Evolutionary conservation across 1,140 invertebrate species (phyloP).

Genomic region (Dolichoris vasculosae): DNA sequence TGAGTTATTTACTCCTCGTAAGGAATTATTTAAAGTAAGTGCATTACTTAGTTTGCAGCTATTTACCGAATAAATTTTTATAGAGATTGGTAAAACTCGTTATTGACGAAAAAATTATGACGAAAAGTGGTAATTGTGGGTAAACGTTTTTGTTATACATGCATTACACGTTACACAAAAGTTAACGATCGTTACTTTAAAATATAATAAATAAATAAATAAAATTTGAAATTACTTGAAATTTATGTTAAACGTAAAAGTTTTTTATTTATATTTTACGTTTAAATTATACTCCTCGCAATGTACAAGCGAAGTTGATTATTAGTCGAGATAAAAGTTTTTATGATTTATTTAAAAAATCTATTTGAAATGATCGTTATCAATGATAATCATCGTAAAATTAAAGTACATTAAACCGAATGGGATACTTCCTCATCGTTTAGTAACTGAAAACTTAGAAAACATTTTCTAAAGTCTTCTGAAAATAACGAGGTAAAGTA

Average conservation of each 20-base stretch:
- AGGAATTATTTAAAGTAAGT: not conserved
- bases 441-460: not conserved
- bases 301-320: not conserved
- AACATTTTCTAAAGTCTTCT: not conserved
- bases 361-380: not conserved
- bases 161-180: not conserved
- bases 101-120: not conserved
- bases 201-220: not conserved
- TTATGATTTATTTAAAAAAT: not conserved
- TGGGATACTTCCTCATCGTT: not conserved
- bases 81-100: not conserved
- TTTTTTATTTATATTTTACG: not conserved
- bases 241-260: not conserved
- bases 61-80: not conserved
- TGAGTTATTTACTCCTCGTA: not conserved
- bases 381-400: not conserved
- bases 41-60: not conserved
- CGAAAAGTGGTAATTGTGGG: not conserved
- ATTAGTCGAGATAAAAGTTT: not conserved
- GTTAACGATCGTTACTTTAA: not conserved
- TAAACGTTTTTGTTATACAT: not conserved
- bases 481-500: not conserved
- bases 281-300: not conserved
- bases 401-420: not conserved
- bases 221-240: not conserved